Evolutionary conservation across 2,888 invertebrate genomes (phyloP), one percentile per base, ranked within the genome.

Genomic region (Ophioninae sp.): DNA sequence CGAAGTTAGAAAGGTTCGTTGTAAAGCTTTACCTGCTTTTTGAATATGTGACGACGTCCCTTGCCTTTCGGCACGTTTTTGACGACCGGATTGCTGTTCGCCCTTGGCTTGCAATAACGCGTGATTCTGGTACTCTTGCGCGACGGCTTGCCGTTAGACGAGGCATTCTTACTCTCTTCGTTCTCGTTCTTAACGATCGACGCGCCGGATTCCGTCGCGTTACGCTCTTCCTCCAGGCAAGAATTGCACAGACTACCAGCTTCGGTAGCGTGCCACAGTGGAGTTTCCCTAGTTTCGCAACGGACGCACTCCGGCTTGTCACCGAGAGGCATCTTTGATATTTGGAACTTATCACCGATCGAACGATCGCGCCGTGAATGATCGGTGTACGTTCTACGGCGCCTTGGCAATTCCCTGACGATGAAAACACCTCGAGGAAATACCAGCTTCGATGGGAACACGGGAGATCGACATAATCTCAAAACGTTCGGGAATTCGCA

Each of bases 221-320:
- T 91, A 87, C 93, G 93, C 39, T 95, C 94, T 81, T 93, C 93
- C 85, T 95, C 95, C 84, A 95, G 94, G 90, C 97, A 97, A 74
- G 95, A 95, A 90, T 96, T 95, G 90, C 97, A 97, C 85, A 97
- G 94, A 90, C 96, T 96, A 0, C 96, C 97, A 88, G 95, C 94
- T 83, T 96, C 96, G 0, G 95, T 94, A 84, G 95, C 95, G 37
- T 96, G 95, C 97, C 97, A 97, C 82, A 97, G 93, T 13, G 96
- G 93, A 0, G 96, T 96, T 88, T 96, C 96, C 37, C 94, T 95
- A 13, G 95, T 94, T 85, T 94, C 95, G 91, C 97, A 97, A 91
- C 96, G 95, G 71, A 95, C 93, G 91, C 97, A 97, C 85, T 94
- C 94, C 20, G 96, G 96, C 90, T 94, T 94, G 76, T 92, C 91